Evolutionary conservation across 2,888 invertebrate species (phyloP).

Genomic region (Polylopha cassiicola): DNA sequence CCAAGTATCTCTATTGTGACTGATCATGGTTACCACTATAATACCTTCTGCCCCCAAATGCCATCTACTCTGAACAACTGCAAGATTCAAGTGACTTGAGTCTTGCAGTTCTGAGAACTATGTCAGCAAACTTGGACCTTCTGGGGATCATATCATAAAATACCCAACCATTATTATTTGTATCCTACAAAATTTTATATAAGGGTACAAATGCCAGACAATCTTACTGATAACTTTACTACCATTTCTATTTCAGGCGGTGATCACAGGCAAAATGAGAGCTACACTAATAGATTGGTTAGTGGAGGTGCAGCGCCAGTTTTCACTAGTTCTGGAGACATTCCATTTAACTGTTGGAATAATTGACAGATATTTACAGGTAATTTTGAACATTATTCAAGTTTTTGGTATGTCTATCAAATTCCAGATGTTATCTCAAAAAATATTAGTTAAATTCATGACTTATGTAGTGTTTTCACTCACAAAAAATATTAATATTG

Average conservation of each 20-base stretch:
- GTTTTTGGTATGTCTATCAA: background rate
- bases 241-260: conserved; percentile 47
- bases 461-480: background rate
- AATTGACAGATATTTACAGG: conserved; percentile 93
- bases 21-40: no score
- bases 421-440: background rate
- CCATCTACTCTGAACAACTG: no score
- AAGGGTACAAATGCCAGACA: no score
- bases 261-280: conserved; percentile 89
- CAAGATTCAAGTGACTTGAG: no score
- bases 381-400: conserved; percentile 33
- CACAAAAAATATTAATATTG: no score
- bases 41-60: no score
- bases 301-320: conserved; percentile 92
- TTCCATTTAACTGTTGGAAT: conserved; percentile 92
- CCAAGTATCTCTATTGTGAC: no score
- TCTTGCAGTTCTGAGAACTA: no score
- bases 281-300: conserved; percentile 95
- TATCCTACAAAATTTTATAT: background rate
- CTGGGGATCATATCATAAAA: no score
- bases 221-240: background rate
- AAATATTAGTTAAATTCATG: background rate
- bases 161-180: background rate
- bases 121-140: no score
- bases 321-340: conserved; percentile 91